Evolutionary conservation across 2,888 invertebrate species (phyloP), one percentile per base, ranked within the genome.

Genomic region (Drosophila hawaiiensis): DNA sequence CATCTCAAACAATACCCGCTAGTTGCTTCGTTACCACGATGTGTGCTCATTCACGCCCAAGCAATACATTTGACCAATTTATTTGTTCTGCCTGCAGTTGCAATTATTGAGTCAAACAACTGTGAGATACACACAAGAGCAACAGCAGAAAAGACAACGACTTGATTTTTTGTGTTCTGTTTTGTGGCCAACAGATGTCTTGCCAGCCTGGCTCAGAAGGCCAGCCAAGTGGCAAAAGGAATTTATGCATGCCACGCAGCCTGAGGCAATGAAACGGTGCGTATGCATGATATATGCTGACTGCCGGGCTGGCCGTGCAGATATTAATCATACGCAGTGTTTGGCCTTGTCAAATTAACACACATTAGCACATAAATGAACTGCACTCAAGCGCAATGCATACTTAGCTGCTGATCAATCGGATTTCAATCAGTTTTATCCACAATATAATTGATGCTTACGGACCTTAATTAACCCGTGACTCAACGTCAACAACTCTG

Each of bases 221-320:
- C 71, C 84, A 84, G 70, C 75, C 87, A 87, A 60, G 80, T 87
- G 84, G 84, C 83, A 87, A 84, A 87, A 80, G 64, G 75, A 78
- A 83, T 83, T 37, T 68, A 7, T 71, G 71, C 77, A 82, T 66
- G 70, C 58, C 66, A 49, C 25, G 39, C 54, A 47, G 35, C 35
- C 39, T 43, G 14, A 59, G 19, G 50, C 62, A 74, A 41, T 60
- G 39, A 39, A 69, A 67, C 68, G 54, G 43, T 80, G 79, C 83
- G 84, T 84, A 82, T 87, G 73, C 71, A 63, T 81, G 64, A 73
- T 76, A 55, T 55, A 50, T 41, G 31, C 39, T 49, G 50, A 12
- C 28, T 35, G 14, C 10, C n/a, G 16, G 19, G 5, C 39, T 37
- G 37, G 58, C 25, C 53, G 49, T 50, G 63, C 78, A 66, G 22